These are phyloP conservation scores for Leptonema lineaticorne DNA, from an alignment of 1,140 invertebrate species.

Conservation along the genomic window DNA sequence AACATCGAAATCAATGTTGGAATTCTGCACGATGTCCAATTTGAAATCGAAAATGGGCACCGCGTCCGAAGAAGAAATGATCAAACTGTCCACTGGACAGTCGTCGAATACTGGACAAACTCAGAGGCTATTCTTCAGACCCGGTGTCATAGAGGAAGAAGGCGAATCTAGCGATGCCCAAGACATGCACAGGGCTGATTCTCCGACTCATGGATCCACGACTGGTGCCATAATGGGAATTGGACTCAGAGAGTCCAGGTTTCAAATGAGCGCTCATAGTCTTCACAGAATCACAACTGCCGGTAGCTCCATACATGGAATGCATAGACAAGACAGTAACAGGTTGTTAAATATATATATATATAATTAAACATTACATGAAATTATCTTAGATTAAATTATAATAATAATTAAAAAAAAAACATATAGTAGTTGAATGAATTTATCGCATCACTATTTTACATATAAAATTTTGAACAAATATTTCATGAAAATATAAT, in stretches of 20 bases:
- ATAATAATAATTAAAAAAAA: no score
- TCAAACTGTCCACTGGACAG: not conserved
- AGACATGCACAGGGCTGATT: slow-evolving; percentile 51
- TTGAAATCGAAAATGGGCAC: slow-evolving; percentile 8
- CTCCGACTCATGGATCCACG: slow-evolving; percentile 46
- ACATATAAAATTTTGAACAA: no score
- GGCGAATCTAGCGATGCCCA: slow-evolving; percentile 52
- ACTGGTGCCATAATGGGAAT: slow-evolving; percentile 44
- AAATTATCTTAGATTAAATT: no score
- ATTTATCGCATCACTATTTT: no score
- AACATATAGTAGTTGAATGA: no score
- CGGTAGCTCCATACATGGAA: slow-evolving; percentile 54
- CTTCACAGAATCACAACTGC: slow-evolving; percentile 55
- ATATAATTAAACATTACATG: not conserved
- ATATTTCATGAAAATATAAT: no score
- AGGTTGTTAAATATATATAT: slow-evolving; percentile 45
- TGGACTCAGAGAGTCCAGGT: slow-evolving; percentile 45
- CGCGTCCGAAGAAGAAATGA: slow-evolving; percentile 29
- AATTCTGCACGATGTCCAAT: slow-evolving; percentile 2
- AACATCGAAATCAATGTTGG: not conserved
- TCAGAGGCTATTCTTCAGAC: slow-evolving; percentile 49
- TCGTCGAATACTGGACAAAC: not conserved
- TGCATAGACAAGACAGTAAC: slow-evolving; percentile 52
- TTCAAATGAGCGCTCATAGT: slow-evolving; percentile 48
- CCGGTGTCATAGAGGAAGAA: slow-evolving; percentile 54